Percentiles rank a stretch among this genome's conserved stretches.
Evolutionary conservation across 2,113 vertebrate species (phyloP).

Genomic region (Datnioides undecimradiatus): DNA sequence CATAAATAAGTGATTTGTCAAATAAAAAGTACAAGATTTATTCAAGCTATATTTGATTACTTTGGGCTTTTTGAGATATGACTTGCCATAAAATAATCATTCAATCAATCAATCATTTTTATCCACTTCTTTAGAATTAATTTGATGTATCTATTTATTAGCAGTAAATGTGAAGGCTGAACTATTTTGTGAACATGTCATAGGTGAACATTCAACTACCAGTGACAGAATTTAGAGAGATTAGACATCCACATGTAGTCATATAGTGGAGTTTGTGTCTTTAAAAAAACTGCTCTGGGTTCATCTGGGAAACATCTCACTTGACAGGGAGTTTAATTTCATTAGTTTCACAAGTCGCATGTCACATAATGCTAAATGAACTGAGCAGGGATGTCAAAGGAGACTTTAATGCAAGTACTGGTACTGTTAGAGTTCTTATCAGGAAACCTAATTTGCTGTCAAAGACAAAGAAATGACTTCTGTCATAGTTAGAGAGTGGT

Average conservation of each 20-base stretch:
- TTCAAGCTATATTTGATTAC: no score
- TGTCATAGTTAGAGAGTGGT: not conserved
- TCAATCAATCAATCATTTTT: no score
- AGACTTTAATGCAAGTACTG: not conserved
- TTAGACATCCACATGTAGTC: not conserved
- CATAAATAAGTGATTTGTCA: not conserved
- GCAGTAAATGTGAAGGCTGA: not conserved
- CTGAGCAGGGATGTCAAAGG: slow-evolving; percentile 26
- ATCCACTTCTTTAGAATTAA: no score
- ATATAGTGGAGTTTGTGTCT: not conserved
- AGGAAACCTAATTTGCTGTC: not conserved
- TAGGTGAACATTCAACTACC: not conserved
- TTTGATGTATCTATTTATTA: no score
- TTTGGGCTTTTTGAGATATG: no score
- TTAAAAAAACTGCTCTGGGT: not conserved
- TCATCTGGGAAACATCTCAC: not conserved
- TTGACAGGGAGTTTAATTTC: not conserved
- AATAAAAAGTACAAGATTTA: not conserved
- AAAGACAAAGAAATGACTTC: not conserved
- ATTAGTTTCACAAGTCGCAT: slow-evolving; percentile 18
- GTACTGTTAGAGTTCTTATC: not conserved
- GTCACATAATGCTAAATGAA: slow-evolving; percentile 15
- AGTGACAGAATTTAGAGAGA: not conserved
- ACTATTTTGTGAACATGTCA: not conserved
- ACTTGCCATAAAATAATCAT: no score